Evolutionary conservation across 2,888 invertebrate genomes (phyloP).

Genomic region (Strigamia transsilvanica): DNA sequence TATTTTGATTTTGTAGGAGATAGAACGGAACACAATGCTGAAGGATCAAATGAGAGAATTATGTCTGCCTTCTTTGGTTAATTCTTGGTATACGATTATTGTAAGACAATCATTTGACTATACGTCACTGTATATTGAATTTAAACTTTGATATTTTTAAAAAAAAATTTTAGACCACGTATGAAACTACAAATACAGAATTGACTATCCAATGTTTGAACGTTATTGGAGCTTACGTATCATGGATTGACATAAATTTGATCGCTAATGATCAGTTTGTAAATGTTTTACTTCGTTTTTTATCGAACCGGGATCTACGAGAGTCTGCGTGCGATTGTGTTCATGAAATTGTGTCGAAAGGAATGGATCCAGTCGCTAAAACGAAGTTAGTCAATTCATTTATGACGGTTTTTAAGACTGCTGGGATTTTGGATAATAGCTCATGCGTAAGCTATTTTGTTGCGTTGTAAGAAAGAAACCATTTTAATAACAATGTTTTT

Average conservation of each 20-base stretch:
- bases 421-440: slow-evolving; percentile 63
- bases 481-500: not conserved
- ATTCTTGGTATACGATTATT: slow-evolving; percentile 69
- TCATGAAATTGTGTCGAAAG: slow-evolving; percentile 68
- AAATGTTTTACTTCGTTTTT: slow-evolving; percentile 65
- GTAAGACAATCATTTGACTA: slow-evolving; percentile 62
- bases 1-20: slow-evolving; percentile 61
- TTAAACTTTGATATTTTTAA: not conserved
- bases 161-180: slow-evolving; percentile 63
- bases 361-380: slow-evolving; percentile 70
- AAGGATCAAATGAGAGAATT: slow-evolving; percentile 70
- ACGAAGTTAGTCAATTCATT: slow-evolving; percentile 67
- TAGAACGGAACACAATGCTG: slow-evolving; percentile 67
- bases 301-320: slow-evolving; percentile 62
- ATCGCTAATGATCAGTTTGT: slow-evolving; percentile 70
- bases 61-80: slow-evolving; percentile 67
- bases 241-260: slow-evolving; percentile 70
- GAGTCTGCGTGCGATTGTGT: slow-evolving; percentile 69
- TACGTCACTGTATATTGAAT: not conserved
- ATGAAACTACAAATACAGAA: slow-evolving; percentile 63
- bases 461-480: not conserved
- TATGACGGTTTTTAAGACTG: slow-evolving; percentile 64
- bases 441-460: not conserved
- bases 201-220: slow-evolving; percentile 66
- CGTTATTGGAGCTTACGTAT: slow-evolving; percentile 68